Evolutionary conservation across 2,888 invertebrate species (phyloP), one percentile per base, ranked within the genome.

Genomic region (Scelioninae gen. 1): DNA sequence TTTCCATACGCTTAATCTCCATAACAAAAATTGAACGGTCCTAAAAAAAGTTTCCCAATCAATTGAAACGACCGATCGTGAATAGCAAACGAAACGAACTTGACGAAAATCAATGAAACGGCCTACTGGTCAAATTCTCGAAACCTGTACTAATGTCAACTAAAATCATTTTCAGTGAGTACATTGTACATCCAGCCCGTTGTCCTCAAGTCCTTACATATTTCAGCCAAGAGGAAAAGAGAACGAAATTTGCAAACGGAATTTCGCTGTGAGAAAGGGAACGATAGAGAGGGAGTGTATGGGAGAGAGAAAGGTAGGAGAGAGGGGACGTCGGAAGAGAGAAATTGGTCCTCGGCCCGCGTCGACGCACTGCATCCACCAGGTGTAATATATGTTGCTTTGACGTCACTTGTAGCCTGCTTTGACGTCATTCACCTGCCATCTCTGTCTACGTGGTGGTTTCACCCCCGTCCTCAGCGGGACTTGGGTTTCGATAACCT

Each of bases 351-450:
- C 81, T 83, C 76, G 40, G 85, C 77, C 56, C 68, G 85, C 85
- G 85, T 79, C 85, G 82, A 85, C 84, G 84, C 84, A 81, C 76
- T 84, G 85, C 85, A 87, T 86, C 85, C 82, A 77, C 85, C 85
- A 83, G 86, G 80, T 85, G 78, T 80, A 83, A 80, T 83, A 76
- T 83, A 83, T 83, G 85, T 84, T 82, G 40, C 86, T 86, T 86
- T 89, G 89, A 91, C 91, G 91, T 91, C 91, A 91, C 86, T 76
- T 76, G 80, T 75, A 87, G 86, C 85, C 85, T 83, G 81, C 82
- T 86, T 86, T 90, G 90, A 91, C 91, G 90, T 91, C 91, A 91
- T 88, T 88, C 87, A 90, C 87, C 88, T 88, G 88, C 85, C 85
- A 72, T 83, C 86, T 85, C 78, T 78, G 75, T 77, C 82, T 82